Evolutionary conservation across 64 coral and sea anemone genomes (phyloP).

Genomic region (Acropora yongei): DNA sequence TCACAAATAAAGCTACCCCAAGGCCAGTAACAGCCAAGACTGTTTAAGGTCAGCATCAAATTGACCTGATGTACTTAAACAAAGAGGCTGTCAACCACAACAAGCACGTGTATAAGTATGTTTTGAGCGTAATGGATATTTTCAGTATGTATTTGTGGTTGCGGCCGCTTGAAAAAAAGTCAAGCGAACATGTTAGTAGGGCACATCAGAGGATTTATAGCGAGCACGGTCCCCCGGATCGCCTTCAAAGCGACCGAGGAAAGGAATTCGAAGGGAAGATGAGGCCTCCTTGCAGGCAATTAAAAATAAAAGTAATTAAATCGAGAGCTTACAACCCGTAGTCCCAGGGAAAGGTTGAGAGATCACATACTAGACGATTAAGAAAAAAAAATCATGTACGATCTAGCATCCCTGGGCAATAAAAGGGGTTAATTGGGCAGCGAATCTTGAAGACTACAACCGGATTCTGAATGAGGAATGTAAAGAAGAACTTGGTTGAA

Average conservation of each 20-base stretch:
- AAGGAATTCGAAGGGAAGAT: constrained; percentile 54
- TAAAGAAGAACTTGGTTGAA: constrained; percentile 51
- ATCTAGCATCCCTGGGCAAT: constrained; percentile 2
- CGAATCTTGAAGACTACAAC: constrained; percentile 9
- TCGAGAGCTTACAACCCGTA: constrained; percentile 21
- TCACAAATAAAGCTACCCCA: constrained; percentile 1
- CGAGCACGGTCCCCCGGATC: constrained; percentile 46
- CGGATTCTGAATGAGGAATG: constrained; percentile 46
- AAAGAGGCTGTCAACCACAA: constrained; percentile 47
- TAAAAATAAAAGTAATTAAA: constrained; percentile 61
- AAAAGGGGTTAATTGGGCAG: constrained; percentile 61
- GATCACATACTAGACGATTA: constrained; percentile 32
- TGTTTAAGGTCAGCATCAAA: constrained; percentile 4
- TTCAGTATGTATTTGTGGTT: constrained; percentile 70
- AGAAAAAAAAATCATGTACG: constrained; percentile 59
- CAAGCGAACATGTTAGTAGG: constrained; percentile 25
- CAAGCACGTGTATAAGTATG: constrained; percentile 45
- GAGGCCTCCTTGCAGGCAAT: constrained; percentile 8
- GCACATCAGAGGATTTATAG: constrained; percentile 23
- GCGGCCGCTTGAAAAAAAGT: constrained; percentile 50
- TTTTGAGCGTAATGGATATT: constrained; percentile 56
- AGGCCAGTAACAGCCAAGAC: constrained; percentile 35
- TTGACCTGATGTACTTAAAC: not conserved
- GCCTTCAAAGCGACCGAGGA: constrained; percentile 42
- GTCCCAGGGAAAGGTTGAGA: constrained; percentile 61